Evolutionary conservation across 2,888 invertebrate genomes (phyloP).

Genomic region (Andricus curvator): DNA sequence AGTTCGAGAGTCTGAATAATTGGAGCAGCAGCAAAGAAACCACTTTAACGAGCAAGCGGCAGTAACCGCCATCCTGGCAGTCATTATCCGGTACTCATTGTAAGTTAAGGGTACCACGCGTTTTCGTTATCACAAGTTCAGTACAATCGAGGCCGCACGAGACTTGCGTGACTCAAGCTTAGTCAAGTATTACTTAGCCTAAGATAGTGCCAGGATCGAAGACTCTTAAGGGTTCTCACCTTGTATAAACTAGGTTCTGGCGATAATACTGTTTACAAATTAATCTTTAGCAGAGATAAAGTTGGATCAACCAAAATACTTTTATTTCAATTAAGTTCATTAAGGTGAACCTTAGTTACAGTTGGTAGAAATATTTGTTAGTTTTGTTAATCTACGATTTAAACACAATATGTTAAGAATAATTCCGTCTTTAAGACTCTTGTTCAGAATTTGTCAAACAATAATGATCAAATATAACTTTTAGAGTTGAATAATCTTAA

Average conservation of each 20-base stretch:
- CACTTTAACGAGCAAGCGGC: slow-evolving; percentile 24
- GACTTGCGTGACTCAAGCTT: slow-evolving; percentile 59
- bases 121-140: slow-evolving; percentile 54
- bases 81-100: slow-evolving; percentile 16
- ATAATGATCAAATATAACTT: no score
- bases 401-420: no score
- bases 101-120: not conserved
- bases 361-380: no score
- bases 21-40: slow-evolving; percentile 16
- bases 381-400: no score
- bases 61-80: slow-evolving; percentile 18
- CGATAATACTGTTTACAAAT: not conserved
- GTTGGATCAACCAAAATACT: no score
- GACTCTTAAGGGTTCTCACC: not conserved
- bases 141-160: slow-evolving; percentile 61
- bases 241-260: not conserved
- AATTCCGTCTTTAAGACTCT: no score
- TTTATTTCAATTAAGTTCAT: no score
- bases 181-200: slow-evolving; percentile 10
- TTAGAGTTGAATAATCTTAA: no score
- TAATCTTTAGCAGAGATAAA: not conserved
- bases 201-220: slow-evolving; percentile 17
- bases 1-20: slow-evolving; percentile 32
- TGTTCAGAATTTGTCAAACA: no score
- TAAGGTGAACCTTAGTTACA: no score